Evolutionary conservation across 2,113 vertebrate species (phyloP).

Genomic region (Antechinus stuartii): DNA sequence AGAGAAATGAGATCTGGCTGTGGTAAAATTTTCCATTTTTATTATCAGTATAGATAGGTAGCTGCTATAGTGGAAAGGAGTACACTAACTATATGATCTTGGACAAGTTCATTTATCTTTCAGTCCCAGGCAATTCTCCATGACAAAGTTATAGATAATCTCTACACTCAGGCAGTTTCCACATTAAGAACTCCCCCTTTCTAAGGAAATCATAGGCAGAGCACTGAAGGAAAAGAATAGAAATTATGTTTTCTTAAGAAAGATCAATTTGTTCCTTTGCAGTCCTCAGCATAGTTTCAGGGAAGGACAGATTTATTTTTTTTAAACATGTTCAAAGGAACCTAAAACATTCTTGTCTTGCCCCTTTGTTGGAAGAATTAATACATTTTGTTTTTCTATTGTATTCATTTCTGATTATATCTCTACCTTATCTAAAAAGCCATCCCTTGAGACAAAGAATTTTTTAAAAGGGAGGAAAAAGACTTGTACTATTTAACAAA

Average conservation of each 20-base stretch:
- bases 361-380: neutral
- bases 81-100: neutral
- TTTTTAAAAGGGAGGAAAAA: too few relatives aligned
- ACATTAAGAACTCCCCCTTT: neutral
- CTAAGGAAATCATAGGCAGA: neutral
- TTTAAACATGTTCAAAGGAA: neutral
- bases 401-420: neutral
- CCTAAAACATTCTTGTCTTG: neutral
- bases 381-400: neutral
- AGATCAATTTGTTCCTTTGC: neutral
- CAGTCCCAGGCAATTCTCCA: neutral
- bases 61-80: neutral
- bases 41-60: neutral
- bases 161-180: neutral
- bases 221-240: neutral
- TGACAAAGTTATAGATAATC: neutral
- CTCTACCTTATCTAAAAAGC: neutral
- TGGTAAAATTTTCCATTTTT: neutral
- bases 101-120: neutral
- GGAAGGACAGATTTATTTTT: neutral
- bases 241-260: neutral
- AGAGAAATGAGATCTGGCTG: neutral
- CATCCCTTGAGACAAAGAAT: neutral
- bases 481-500: too few relatives aligned
- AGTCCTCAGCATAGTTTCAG: neutral